phyloP scores from a whole-genome alignment of 2,113 vertebrate species.

The Psammodynastes pulverulentus region DNA sequence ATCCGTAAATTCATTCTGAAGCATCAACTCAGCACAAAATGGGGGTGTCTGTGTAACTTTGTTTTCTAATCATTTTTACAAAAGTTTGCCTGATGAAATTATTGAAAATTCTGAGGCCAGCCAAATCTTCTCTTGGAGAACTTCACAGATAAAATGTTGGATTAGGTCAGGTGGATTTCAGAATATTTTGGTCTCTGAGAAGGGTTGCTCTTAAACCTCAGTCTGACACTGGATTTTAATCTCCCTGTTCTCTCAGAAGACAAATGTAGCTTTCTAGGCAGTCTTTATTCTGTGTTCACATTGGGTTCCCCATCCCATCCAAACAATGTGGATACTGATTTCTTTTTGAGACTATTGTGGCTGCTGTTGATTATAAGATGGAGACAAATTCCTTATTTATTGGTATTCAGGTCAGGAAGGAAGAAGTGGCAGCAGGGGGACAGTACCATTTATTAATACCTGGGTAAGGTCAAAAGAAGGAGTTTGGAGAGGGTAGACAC shows the following conservation, averaged over 20 bases:
- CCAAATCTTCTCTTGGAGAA: constrained; percentile 55
- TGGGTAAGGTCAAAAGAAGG: constrained; percentile 73
- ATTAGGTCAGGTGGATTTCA: constrained; percentile 68
- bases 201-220: constrained; percentile 64
- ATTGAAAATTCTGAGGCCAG: constrained; percentile 60
- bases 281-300: constrained; percentile 65
- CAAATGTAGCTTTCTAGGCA: constrained; percentile 67
- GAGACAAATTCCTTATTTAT: constrained; percentile 72
- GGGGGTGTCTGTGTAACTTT: constrained; percentile 56
- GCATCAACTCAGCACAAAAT: constrained; percentile 69
- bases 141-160: constrained; percentile 66
- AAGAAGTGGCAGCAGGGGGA: constrained; percentile 74
- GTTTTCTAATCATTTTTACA: constrained; percentile 24
- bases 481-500: constrained; percentile 56
- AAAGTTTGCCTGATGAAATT: constrained; percentile 65
- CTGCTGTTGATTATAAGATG: constrained; percentile 79
- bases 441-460: constrained; percentile 75
- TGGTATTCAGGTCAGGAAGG: constrained; percentile 75
- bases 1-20: constrained; percentile 54
- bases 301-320: constrained; percentile 41
- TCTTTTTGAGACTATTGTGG: constrained; percentile 54
- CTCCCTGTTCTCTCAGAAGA: constrained; percentile 39
- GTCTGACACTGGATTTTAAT: constrained; percentile 60
- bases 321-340: constrained; percentile 58
- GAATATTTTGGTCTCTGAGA: constrained; percentile 65